Evolutionary conservation across 1,140 invertebrate species (phyloP).

Genomic region (Parasteatoda tepidariorum): DNA sequence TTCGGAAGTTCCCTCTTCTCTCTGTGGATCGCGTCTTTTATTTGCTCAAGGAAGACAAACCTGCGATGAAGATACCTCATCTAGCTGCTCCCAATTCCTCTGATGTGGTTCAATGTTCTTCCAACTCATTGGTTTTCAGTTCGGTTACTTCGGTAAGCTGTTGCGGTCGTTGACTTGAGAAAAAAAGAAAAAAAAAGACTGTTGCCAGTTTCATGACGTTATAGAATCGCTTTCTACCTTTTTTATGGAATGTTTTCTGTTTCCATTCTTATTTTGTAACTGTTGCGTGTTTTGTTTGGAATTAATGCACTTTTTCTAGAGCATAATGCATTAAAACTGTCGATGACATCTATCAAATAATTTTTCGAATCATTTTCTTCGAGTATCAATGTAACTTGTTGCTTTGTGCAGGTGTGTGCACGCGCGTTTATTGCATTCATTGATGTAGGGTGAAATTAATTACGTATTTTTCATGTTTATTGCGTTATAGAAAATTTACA

Average conservation of each 20-base stretch:
- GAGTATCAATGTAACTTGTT: too few relatives aligned
- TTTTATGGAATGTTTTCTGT: background rate
- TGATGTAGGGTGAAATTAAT: too few relatives aligned
- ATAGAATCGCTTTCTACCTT: background rate
- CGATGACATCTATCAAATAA: too few relatives aligned
- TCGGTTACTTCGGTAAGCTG: background rate
- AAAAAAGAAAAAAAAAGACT: too few relatives aligned
- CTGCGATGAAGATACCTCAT: slow-evolving; percentile 11
- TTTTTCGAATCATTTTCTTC: too few relatives aligned
- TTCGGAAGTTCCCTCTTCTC: background rate
- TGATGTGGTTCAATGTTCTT: slow-evolving; percentile 50
- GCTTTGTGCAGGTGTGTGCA: too few relatives aligned
- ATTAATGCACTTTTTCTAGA: too few relatives aligned
- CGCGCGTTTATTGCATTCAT: too few relatives aligned
- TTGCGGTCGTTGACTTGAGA: slow-evolving; percentile 39
- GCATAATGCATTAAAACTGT: too few relatives aligned
- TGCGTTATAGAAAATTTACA: too few relatives aligned
- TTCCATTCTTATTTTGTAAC: background rate
- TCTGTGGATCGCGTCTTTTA: background rate
- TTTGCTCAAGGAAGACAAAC: slow-evolving; percentile 1
- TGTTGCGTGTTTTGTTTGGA: too few relatives aligned
- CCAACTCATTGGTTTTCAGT: slow-evolving; percentile 38
- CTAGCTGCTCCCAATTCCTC: background rate
- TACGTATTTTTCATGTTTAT: too few relatives aligned
- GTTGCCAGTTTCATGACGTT: background rate